Base-by-base conservation (phyloP, 2,888 invertebrate genomes). In the Zhuqinia jingwanae region DNA sequence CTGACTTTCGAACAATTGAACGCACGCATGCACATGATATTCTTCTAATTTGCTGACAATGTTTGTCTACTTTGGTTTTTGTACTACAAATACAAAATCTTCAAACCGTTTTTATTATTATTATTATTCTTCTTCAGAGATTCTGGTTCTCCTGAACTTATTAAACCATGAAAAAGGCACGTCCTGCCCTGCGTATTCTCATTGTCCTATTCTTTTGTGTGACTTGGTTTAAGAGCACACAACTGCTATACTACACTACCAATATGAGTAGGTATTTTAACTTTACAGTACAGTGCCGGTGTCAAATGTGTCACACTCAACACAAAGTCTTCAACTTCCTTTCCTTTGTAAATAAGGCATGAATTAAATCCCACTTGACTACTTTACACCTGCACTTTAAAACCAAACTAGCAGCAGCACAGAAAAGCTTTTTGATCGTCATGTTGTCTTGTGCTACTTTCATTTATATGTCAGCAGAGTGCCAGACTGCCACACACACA, bases 351-450 rank as follows among this genome's bases (percentile, higher is more conserved):
- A 85, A 70, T 85, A 85, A 76, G 78, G 78, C 85, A 68, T 85
- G 85, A 85, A 84, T 60, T 75, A 84, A 85, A 79, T 20, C 85
- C 84, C 73, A 85, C 85, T 85, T 77, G n/a, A 56, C 56, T 60
- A 45, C 25, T 60, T 82, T 36, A 45, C 76, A 83, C 75, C 82
- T 83, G 50, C 36, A 76, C 42, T 78, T 60, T 25, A 13, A 2
- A 42, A 8, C 20, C 20, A 17, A 1, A 45, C 22, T 10, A 20
- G 45, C 36, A 8, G 36, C 45, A 47, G 22, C 36, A 73, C 15
- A 50, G 36, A 36, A 36, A 36, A 8, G 13, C 45, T 47, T 25
- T 8, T 22, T 20, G 58, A 10, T 58, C 22, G 5, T 13, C n/a
- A 15, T 50, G 50, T 65, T 17, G 25, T 1, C 2, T 15, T 80